A percentile compares a stretch with the other conserved stretches of the same genome.
Evolutionary conservation across 2,113 vertebrate genomes (phyloP).

Genomic region (Glaucomys volans): DNA sequence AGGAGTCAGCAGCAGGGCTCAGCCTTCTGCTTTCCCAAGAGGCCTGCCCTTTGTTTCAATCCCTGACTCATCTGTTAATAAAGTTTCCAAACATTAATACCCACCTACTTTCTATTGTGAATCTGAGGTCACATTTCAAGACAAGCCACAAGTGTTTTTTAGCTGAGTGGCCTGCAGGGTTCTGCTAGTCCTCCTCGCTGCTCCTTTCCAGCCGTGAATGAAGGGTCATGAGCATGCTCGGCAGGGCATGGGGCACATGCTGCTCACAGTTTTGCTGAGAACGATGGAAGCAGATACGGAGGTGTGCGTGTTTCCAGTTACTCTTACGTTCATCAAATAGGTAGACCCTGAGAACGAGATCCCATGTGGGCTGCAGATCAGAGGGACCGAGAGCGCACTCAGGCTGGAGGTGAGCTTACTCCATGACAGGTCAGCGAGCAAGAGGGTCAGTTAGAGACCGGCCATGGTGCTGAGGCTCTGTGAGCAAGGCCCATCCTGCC

Average conservation of each 20-base stretch:
- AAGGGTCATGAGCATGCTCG: neutral
- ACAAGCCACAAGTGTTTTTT: neutral
- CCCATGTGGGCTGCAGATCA: neutral
- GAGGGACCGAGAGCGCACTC: fast-evolving
- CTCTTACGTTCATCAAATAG: neutral
- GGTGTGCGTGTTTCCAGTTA: neutral
- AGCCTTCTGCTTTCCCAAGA: neutral
- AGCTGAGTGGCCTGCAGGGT: no score
- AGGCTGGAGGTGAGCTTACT: fast-evolving
- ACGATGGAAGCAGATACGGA: neutral
- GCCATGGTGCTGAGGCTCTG: neutral
- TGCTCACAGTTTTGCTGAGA: neutral
- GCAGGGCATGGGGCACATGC: neutral
- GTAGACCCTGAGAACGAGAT: neutral
- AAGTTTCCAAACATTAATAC: neutral
- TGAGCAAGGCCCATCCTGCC: fast-evolving
- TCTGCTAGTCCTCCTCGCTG: neutral
- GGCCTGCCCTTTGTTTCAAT: neutral
- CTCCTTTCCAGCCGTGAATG: neutral
- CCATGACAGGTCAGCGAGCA: fast-evolving
- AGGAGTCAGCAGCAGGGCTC: neutral
- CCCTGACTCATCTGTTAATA: neutral
- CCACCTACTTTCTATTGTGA: neutral
- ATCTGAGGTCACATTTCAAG: neutral
- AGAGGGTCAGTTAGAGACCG: neutral